phyloP scores from a whole-genome alignment of 2,797 vertebrate species.

The Hemitrygon akajei region DNA sequence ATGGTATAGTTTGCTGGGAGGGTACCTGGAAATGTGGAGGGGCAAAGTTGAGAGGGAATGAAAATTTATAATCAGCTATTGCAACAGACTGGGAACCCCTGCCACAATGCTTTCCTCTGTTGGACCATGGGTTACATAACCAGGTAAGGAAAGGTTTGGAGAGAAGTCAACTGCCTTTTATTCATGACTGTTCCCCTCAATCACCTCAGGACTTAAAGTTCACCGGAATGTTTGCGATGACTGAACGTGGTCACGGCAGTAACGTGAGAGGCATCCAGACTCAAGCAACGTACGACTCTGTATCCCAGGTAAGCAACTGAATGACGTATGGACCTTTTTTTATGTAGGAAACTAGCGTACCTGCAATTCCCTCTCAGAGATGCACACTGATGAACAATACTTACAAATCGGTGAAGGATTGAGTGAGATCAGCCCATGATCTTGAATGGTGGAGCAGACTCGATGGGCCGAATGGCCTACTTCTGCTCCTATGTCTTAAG shows the following conservation, averaged over 20 bases:
- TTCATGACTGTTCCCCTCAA: slow-evolving; percentile 25
- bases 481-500: no score
- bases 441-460: no score
- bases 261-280: slow-evolving; percentile 55
- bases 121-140: neutral
- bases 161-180: neutral
- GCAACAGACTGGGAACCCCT: neutral
- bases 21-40: neutral
- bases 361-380: no score
- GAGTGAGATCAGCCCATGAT: no score
- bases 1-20: neutral
- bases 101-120: neutral
- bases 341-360: neutral
- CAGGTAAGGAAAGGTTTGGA: no score
- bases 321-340: no score
- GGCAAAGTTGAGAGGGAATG: neutral
- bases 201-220: slow-evolving; percentile 48
- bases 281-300: slow-evolving; percentile 51
- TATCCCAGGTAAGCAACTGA: slow-evolving; percentile 48
- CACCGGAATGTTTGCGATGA: slow-evolving; percentile 60
- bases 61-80: neutral
- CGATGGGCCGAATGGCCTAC: no score
- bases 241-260: slow-evolving; percentile 54
- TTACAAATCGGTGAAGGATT: neutral
- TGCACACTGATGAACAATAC: neutral